Percentiles rank a stretch among this genome's conserved stretches.
Evolutionary conservation across 2,113 vertebrate species (phyloP).

Genomic region (Erythrolamprus reginae): DNA sequence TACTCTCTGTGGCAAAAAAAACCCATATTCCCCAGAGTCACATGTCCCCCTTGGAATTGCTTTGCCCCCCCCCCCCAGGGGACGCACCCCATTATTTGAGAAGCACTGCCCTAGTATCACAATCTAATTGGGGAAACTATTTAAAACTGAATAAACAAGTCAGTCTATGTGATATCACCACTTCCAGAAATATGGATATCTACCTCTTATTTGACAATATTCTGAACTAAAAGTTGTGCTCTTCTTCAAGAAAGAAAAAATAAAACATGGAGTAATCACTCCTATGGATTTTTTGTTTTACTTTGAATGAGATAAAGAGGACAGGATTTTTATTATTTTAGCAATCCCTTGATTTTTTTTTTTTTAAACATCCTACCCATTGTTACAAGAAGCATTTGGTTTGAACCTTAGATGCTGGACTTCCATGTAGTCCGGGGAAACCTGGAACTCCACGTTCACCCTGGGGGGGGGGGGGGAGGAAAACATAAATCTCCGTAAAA

Average conservation of each 20-base stretch:
- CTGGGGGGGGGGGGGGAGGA: conserved; percentile 63
- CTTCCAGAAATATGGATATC: background rate
- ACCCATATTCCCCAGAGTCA: too few relatives aligned
- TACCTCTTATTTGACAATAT: background rate
- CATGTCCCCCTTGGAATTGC: too few relatives aligned
- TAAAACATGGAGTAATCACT: background rate
- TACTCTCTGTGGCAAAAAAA: too few relatives aligned
- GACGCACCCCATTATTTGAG: too few relatives aligned
- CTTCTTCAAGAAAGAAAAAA: background rate
- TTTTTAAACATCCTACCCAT: conserved; percentile 8
- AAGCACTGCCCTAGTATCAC: too few relatives aligned
- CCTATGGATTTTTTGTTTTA: background rate
- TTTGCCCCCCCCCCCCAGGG: too few relatives aligned
- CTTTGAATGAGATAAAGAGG: background rate
- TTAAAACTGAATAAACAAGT: background rate
- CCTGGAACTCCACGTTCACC: conserved; percentile 86
- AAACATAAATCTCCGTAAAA: conserved; percentile 29
- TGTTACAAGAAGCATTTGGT: conserved; percentile 26
- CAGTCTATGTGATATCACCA: background rate
- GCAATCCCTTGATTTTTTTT: conserved; percentile 1
- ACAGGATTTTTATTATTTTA: background rate
- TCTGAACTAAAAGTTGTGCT: background rate
- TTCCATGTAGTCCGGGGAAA: conserved; percentile 80
- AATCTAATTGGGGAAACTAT: background rate
- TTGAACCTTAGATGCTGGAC: conserved; percentile 84